These are phyloP conservation scores for Brachyptera putata DNA, from an alignment of 2,888 invertebrate genomes.

Conservation along the genomic window DNA sequence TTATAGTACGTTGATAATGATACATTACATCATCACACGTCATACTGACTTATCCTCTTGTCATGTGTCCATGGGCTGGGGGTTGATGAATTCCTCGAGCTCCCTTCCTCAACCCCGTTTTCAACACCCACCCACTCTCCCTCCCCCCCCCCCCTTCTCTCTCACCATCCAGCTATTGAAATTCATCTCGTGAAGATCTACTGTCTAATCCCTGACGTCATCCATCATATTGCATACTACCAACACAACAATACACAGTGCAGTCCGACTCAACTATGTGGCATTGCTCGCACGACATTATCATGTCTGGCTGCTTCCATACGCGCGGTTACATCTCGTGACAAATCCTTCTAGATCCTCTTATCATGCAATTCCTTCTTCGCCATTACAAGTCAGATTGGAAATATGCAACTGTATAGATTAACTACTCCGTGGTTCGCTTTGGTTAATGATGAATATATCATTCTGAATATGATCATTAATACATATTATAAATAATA, in stretches of 20 bases:
- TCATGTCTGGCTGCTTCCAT: too few species aligned
- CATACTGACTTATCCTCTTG: slow-evolving; percentile 26
- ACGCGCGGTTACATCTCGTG: too few species aligned
- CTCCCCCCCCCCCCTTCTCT: slow-evolving; percentile 1
- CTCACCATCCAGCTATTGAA: too few species aligned
- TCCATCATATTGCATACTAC: slow-evolving; percentile 24
- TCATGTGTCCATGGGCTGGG: not conserved
- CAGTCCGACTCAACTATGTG: not conserved
- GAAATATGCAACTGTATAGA: too few species aligned
- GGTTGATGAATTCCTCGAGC: slow-evolving; percentile 19
- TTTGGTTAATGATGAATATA: too few species aligned
- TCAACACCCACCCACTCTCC: not conserved
- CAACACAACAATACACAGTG: not conserved
- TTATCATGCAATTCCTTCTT: too few species aligned
- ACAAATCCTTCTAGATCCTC: too few species aligned
- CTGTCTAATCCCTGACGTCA: slow-evolving; percentile 12
- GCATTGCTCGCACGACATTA: too few species aligned
- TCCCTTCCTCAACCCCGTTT: slow-evolving; percentile 12
- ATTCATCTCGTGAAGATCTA: slow-evolving; percentile 21
- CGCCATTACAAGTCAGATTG: too few species aligned
- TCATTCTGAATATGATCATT: too few species aligned
- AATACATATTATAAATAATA: too few species aligned
- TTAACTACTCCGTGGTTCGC: too few species aligned
- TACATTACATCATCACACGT: slow-evolving; percentile 31
- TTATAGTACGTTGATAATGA: slow-evolving; percentile 25